These are phyloP conservation scores for Dione vanillae DNA, from an alignment of 2,888 invertebrate genomes.

Conservation along the genomic window DNA sequence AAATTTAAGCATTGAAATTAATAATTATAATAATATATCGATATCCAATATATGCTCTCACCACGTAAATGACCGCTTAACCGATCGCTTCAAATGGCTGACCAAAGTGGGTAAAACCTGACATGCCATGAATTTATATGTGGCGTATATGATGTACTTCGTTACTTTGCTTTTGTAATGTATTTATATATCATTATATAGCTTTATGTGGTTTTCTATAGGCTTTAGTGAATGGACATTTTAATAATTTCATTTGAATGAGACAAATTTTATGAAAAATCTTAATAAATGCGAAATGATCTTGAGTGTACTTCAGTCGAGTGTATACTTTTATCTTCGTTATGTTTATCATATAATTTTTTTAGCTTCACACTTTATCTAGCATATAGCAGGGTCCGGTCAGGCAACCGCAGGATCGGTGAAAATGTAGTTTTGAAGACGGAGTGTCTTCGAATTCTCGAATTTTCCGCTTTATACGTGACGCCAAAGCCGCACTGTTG, in stretches of 20 bases:
- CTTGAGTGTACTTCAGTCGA: too few species aligned
- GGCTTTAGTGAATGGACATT: background rate
- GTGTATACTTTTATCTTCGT: too few species aligned
- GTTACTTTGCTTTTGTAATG: constrained; percentile 15
- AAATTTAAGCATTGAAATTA: background rate
- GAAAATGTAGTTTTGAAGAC: too few species aligned
- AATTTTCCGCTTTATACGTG: too few species aligned
- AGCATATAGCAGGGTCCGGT: too few species aligned
- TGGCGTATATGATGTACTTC: constrained; percentile 13
- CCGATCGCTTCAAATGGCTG: constrained; percentile 21
- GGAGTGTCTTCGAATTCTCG: too few species aligned
- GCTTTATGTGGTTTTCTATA: background rate
- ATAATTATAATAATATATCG: background rate
- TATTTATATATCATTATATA: background rate
- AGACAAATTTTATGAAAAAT: too few species aligned
- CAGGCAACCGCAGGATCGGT: too few species aligned
- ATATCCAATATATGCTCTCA: background rate
- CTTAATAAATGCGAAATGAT: too few species aligned
- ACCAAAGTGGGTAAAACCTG: constrained; percentile 26
- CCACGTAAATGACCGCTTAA: constrained; percentile 26
- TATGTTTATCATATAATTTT: too few species aligned
- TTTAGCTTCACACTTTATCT: too few species aligned
- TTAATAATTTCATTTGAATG: background rate
- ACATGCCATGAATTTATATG: constrained; percentile 25
- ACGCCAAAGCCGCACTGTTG: too few species aligned